Evolutionary conservation across 2,797 vertebrate genomes (phyloP), one percentile per base, ranked within the genome.

Genomic region (Microcaecilia unicolor): DNA sequence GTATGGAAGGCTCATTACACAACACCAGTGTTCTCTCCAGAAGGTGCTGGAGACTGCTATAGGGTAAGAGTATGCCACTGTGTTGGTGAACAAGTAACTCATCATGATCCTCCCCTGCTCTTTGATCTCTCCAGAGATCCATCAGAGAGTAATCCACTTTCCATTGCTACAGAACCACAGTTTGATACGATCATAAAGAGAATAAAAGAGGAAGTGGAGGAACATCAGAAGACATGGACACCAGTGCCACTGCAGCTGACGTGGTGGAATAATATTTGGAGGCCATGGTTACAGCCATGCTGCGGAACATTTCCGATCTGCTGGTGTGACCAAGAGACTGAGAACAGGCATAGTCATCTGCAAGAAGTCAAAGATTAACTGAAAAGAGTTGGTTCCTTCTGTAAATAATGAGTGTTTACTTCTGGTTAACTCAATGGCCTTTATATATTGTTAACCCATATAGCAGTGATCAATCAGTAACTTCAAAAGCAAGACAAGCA

Each of bases 241-340:
- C 28, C 45, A 0, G 64, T 63, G 11, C 59, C 81, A 4, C 59
- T 48, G 13, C 90, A 93, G 61, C 37, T 92, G 17, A 74, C 79
- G 1, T 44, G 64, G 55, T 18, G 31, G 2, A 81, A 85, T 7
- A 28, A 77, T 6, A 6, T 90, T 12, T 94, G 91, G 90, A 83
- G 59, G 21, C 88, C 87, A 0, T 92, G 89, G 89, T 71, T 95
- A 5, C 91, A 95, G 72, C 89, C 89, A 0, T 92, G 90, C 58
- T 92, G 89, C 18, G 89, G 89, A 19, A 76, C 65, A 2, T 91
- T 91, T 54, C 90, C 89, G 0, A 80, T 89, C 39, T 94, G 91
- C 13, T 72, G 77, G 28, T 92, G 91, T 45, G 67, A 80, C 28
- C 81, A 90, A 34, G 44, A 63, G n/a, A n/a, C n/a, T n/a, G n/a